Base-by-base conservation (phyloP, 2,888 invertebrate species). In the Troilus luridus region DNA sequence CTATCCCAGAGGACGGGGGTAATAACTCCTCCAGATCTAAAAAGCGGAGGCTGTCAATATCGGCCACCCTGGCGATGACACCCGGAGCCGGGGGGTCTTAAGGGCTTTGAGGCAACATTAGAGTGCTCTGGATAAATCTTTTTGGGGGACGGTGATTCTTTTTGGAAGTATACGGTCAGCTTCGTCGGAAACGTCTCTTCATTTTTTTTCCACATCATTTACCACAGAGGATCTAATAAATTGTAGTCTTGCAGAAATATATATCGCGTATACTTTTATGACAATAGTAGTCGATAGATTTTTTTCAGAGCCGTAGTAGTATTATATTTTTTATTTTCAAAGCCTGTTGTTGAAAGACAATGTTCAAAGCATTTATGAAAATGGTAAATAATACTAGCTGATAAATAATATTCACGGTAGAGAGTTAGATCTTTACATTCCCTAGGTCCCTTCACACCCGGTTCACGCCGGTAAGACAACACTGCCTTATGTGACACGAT, bases 31-130 rank as follows among this genome's bases (percentile, higher is more conserved):
- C 72, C 17, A 41, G 27, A 77, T 77, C 72, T 77, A 77, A 77
- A 77, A 77, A 77, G 72, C 27, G 72, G 72, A 77, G 27, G 27
- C 72, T 77, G 72, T 77, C 72, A 77, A 77, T 77, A 77, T 77
- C 21, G 27, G 17, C 41, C 27, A 17, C 27, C 41, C 72, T 77
- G 90, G 90, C 67, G 77, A 90, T 90, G 90, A 90, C 90, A 90
- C 90, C 64, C 90, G 56, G 67, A 77, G 54, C 89, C 67, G 62
- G 60, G 85, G 56, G 85, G 27, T 5, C 67, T 89, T 67, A 64
- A 62, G 64, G 88, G 60, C 24, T 59, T 60, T 59, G n/a, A 41
- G 21, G 67, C 67, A 67, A 64, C 89, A 89, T 89, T 89, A 89
- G 85, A 77, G 72, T 77, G 72, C 12, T 12, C 27, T 77, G 72